These are phyloP conservation scores for Latrodectus geometricus DNA, from an alignment of 1,140 invertebrate species.

Conservation along the genomic window DNA sequence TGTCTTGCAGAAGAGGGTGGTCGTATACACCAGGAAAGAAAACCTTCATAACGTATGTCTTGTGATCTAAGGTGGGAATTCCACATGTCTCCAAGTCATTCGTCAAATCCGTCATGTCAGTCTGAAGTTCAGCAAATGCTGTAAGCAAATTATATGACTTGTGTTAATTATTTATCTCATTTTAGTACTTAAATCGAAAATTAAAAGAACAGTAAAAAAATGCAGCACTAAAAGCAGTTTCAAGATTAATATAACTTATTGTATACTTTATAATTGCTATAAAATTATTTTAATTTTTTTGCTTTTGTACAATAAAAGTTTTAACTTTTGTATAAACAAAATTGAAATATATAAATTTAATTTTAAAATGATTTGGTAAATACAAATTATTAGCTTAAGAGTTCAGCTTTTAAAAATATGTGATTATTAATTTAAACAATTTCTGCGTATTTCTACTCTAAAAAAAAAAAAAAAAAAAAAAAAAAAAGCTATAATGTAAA, in stretches of 20 bases:
- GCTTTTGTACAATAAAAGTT: no score
- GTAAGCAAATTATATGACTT: constrained; percentile 49
- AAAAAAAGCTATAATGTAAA: no score
- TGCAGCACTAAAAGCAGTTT: not conserved
- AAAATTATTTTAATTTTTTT: not conserved
- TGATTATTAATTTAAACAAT: no score
- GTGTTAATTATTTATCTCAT: no score
- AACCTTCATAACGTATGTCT: constrained; percentile 98
- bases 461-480: no score
- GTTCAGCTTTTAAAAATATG: no score
- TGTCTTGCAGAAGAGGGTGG: constrained; percentile 87
- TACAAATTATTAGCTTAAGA: no score
- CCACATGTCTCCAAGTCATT: constrained; percentile 95
- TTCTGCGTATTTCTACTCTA: no score
- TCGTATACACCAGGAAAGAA: constrained; percentile 96
- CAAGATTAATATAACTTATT: not conserved
- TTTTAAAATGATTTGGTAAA: no score
- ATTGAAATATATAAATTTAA: no score
- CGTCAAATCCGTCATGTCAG: constrained; percentile 98
- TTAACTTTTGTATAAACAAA: no score
- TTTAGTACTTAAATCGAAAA: not conserved
- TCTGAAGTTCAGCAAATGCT: constrained; percentile 99
- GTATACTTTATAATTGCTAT: not conserved
- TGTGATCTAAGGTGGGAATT: constrained; percentile 94
- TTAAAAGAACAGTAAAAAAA: not conserved